Evolutionary conservation across 2,888 invertebrate species (phyloP).

Genomic region (Apomyelois bistriatella): DNA sequence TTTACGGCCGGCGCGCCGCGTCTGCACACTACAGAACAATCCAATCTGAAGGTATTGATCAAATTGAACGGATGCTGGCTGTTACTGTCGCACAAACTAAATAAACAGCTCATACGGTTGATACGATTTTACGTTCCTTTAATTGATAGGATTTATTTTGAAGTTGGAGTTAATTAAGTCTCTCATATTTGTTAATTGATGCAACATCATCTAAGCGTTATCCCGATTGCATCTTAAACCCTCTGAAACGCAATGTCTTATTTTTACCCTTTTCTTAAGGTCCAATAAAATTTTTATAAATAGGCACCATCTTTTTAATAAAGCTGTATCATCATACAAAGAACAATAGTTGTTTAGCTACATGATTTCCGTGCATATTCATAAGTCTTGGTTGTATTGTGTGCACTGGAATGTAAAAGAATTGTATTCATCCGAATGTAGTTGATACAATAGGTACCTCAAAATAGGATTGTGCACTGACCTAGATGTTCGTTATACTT

Average conservation of each 20-base stretch:
- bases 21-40: slow-evolving; percentile 54
- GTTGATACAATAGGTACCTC: slow-evolving; percentile 20
- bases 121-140: slow-evolving; percentile 1
- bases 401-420: slow-evolving; percentile 20
- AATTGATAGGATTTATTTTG: slow-evolving; percentile 11
- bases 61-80: slow-evolving; percentile 41
- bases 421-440: slow-evolving; percentile 21
- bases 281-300: too few relatives aligned
- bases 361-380: slow-evolving; percentile 14
- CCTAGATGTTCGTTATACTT: slow-evolving; percentile 37
- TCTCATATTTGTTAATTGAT: too few relatives aligned
- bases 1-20: slow-evolving; percentile 52
- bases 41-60: slow-evolving; percentile 62
- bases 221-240: too few relatives aligned
- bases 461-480: slow-evolving; percentile 33
- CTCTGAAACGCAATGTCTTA: too few relatives aligned
- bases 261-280: too few relatives aligned
- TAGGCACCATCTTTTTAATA: too few relatives aligned
- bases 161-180: too few relatives aligned
- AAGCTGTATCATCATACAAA: neutral
- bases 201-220: too few relatives aligned
- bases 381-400: slow-evolving; percentile 17
- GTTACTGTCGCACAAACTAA: slow-evolving; percentile 17
- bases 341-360: neutral
- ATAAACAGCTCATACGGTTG: slow-evolving; percentile 10